Percentiles rank a stretch among this genome's conserved stretches.
These are phyloP conservation scores for Diadophis punctatus DNA, from an alignment of 2,113 vertebrate species.

Conservation along the genomic window DNA sequence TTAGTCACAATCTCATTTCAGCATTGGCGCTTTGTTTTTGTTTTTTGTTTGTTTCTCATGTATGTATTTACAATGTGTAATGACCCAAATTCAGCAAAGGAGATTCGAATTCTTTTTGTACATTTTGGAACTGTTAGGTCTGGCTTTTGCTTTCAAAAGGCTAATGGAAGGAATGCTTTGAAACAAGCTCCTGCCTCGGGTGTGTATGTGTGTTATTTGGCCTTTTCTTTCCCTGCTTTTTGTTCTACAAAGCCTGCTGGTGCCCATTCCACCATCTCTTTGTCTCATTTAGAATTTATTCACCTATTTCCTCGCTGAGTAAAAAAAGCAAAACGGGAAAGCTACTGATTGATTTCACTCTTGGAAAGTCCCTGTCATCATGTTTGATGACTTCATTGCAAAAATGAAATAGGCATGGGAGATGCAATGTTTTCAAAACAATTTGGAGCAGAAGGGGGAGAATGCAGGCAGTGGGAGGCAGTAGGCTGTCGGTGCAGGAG, in stretches of 20 bases:
- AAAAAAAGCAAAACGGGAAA: conserved; percentile 48
- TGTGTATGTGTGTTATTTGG: background rate
- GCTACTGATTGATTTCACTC: conserved; percentile 61
- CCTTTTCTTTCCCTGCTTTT: background rate
- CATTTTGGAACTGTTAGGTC: background rate
- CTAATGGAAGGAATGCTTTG: background rate
- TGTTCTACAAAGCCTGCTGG: background rate
- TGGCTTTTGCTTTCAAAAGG: background rate
- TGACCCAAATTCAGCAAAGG: background rate
- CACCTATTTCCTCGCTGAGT: conserved; percentile 51
- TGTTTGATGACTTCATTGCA: conserved; percentile 71
- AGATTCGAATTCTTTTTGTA: background rate
- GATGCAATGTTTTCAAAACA: conserved; percentile 68
- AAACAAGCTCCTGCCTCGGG: background rate
- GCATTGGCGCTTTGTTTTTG: background rate
- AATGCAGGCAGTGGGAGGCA: conserved; percentile 47
- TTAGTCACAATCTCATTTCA: background rate
- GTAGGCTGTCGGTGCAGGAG: conserved; percentile 46
- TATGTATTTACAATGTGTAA: background rate
- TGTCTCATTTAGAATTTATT: conserved; percentile 58
- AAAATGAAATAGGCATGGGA: conserved; percentile 65
- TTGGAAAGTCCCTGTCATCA: conserved; percentile 63
- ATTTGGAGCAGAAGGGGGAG: conserved; percentile 63
- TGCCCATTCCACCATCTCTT: background rate
- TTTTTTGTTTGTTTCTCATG: background rate